Base-by-base conservation (phyloP, 1,140 invertebrate genomes). In the Trichonephila clavipes region DNA sequence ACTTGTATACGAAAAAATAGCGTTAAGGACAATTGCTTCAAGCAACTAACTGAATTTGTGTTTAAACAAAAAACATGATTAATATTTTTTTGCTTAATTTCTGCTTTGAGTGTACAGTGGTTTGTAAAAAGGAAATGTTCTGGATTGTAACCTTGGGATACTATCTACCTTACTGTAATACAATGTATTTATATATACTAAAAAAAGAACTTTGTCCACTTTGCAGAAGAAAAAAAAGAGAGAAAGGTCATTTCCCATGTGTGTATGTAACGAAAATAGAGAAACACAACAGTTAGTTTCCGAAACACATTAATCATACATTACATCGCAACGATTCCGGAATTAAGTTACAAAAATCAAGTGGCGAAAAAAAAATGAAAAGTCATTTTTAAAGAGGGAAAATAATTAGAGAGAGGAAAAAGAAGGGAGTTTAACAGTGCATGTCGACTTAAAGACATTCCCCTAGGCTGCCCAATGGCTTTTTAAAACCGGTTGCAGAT, bases 381-480 rank as follows among this genome's bases (percentile, higher is more conserved):
- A 77, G 0, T 34, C 28, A 34, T 72, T 18, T 72, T 21, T n/a
- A 88, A 88, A 40, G 58, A 61, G 24, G 28, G 12, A 44, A 90
- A 90, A 81, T 81, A 90, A 90, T 90, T 90, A 81, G 61, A 89
- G 44, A 90, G 88, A 24, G 58, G 19, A 5, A 14, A 77, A 77
- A 6, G 10, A n/a, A 44, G 44, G 44, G n/a, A 58, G 64, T 81
- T 90, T 90, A 90, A 90, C 72, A 90, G 88, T 81, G 88, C 88
- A 66, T 90, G 58, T 81, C 88, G 88, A 59, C 51, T 90, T 81
- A 61, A 90, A 90, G 88, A 90, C 69, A 81, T 90, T 90, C 14
- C 72, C 69, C 88, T 81, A 40, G 66, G 66, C 28, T 82, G 77
- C 16, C 77, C 28, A 34, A 28, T 77, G 14, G 72, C 34, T 34